Evolutionary conservation across 2,113 vertebrate species (phyloP).

Genomic region (Psophia crepitans): DNA sequence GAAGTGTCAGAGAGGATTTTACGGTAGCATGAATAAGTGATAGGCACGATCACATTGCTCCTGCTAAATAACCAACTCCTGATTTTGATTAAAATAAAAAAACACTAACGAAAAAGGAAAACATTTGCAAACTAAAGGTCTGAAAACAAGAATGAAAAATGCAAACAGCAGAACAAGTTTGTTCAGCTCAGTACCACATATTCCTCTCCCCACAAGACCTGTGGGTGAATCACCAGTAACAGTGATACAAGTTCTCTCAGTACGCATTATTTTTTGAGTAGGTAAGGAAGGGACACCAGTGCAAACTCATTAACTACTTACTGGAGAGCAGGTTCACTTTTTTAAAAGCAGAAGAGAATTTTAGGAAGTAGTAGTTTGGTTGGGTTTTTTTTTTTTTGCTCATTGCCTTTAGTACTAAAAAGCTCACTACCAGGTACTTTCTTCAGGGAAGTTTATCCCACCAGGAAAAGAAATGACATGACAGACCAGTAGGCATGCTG

Average conservation of each 20-base stretch:
- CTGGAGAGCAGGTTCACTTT: neutral
- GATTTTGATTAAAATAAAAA: neutral
- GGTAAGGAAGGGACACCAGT: neutral
- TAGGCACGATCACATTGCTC: neutral
- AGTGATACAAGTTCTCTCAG: neutral
- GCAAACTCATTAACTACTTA: neutral
- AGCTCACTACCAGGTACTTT: neutral
- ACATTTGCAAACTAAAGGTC: neutral
- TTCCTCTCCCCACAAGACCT: neutral
- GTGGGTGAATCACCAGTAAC: neutral
- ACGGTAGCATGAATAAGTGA: constrained; percentile 34
- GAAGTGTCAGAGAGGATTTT: constrained; percentile 14
- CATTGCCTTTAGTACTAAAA: neutral
- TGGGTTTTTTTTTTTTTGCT: neutral
- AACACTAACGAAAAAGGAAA: neutral
- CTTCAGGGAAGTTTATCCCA: neutral
- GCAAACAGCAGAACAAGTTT: neutral
- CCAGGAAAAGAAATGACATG: neutral
- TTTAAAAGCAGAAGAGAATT: neutral
- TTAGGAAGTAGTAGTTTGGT: neutral
- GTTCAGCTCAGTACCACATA: neutral
- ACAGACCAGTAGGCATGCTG: neutral
- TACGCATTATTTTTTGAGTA: neutral
- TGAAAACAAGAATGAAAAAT: neutral
- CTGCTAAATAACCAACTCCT: neutral